Conservation (phyloP, 1,140 invertebrate genomes). For the Penaeus indicus region DNA sequence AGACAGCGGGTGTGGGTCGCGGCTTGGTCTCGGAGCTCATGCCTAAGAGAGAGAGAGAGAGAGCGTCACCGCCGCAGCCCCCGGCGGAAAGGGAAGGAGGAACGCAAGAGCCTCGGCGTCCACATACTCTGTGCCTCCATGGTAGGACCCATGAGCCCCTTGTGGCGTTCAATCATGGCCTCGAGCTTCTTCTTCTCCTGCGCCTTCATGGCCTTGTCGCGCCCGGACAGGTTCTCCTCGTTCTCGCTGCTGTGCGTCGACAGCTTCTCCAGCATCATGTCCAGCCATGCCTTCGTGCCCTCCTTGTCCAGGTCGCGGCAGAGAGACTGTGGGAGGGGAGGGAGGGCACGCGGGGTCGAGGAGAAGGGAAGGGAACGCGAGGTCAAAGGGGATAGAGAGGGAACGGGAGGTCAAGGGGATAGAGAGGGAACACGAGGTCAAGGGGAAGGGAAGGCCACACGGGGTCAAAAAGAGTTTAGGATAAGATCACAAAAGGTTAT, state of each 20-base stretch:
- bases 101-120: background rate
- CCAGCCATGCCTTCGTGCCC: conserved; percentile 66
- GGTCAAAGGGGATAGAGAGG: background rate
- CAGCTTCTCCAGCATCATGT: conserved; percentile 66
- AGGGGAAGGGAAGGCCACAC: background rate
- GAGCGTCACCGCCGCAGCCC: background rate
- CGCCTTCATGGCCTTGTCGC: conserved; percentile 65
- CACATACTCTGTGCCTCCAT: conserved; percentile 67
- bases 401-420: background rate
- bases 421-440: background rate
- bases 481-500: too few species aligned
- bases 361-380: background rate
- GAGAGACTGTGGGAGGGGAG: conserved; percentile 57
- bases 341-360: background rate
- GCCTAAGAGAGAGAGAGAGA: conserved; percentile 8
- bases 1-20: too few species aligned
- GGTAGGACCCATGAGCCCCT: conserved; percentile 65
- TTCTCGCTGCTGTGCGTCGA: conserved; percentile 63
- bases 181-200: conserved; percentile 67
- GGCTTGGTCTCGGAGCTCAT: too few species aligned
- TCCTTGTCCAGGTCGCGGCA: conserved; percentile 67
- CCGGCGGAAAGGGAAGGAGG: background rate
- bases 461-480: background rate
- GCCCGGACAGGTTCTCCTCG: conserved; percentile 60
- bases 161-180: conserved; percentile 65